Evolutionary conservation across 2,888 invertebrate species (phyloP).

Genomic region (Mesorhabditis belari): DNA sequence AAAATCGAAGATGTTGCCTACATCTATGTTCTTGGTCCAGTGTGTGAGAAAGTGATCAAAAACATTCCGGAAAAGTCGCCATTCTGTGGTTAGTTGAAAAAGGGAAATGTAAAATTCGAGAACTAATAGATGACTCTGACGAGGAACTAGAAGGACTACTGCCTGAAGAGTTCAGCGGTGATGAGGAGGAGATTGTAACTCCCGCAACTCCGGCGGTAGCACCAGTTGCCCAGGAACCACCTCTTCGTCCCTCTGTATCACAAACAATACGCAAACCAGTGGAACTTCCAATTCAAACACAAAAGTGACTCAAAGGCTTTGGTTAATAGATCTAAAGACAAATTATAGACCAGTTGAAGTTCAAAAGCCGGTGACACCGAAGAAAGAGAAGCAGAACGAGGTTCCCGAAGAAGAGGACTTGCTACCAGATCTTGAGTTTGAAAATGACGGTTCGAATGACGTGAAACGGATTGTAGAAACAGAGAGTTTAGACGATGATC

Average conservation of each 20-base stretch:
- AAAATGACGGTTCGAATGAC: neutral
- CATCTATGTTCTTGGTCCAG: slow-evolving; percentile 46
- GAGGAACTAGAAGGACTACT: slow-evolving; percentile 45
- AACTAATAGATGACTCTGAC: slow-evolving; percentile 40
- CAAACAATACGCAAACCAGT: too few species aligned
- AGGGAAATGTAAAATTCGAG: neutral
- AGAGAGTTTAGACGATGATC: slow-evolving; percentile 31
- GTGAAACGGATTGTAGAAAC: too few species aligned
- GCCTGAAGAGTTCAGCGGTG: slow-evolving; percentile 24
- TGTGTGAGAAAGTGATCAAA: slow-evolving; percentile 37
- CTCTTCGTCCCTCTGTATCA: too few species aligned
- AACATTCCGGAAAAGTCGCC: slow-evolving; percentile 48
- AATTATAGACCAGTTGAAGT: too few species aligned
- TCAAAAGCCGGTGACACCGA: slow-evolving; percentile 3
- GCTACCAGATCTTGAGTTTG: slow-evolving; percentile 8
- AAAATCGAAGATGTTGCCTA: slow-evolving; percentile 25
- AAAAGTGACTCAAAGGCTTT: neutral
- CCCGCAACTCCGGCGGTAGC: neutral
- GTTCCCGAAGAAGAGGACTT: slow-evolving; percentile 10
- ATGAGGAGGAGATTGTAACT: slow-evolving; percentile 4
- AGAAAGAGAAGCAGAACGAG: slow-evolving; percentile 1
- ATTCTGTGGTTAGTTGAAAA: slow-evolving; percentile 28
- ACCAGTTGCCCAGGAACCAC: too few species aligned
- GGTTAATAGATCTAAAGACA: slow-evolving; percentile 7
- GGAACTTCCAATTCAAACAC: neutral